phyloP scores from a whole-genome alignment of 1,140 invertebrate species.

The Neodiprion fabricii region DNA sequence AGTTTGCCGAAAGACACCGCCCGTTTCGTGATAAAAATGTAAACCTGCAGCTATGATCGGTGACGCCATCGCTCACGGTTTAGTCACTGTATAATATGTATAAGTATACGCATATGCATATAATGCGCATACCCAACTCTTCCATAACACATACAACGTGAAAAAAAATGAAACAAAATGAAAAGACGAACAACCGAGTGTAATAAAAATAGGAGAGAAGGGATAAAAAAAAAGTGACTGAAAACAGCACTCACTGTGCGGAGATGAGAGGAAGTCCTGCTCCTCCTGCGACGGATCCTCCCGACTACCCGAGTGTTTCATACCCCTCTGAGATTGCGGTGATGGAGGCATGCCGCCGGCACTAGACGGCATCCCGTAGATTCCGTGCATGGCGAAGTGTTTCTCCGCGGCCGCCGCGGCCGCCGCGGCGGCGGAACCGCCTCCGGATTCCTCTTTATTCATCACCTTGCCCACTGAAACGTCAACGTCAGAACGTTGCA shows the following conservation, averaged over 20 bases:
- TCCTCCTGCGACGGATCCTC: conserved; percentile 51
- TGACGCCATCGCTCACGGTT: no score
- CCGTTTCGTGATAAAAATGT: no score
- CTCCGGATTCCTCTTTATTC: conserved; percentile 49
- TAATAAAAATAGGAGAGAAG: background rate
- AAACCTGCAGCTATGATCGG: no score
- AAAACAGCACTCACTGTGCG: conserved; percentile 47
- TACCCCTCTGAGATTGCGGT: conserved; percentile 52
- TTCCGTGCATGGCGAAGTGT: conserved; percentile 59
- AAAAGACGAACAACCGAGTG: conserved; percentile 3
- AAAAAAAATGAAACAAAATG: no score
- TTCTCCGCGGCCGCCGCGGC: conserved; percentile 55
- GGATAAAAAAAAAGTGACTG: conserved; percentile 7
- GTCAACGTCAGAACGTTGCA: no score
- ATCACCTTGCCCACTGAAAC: conserved; percentile 52
- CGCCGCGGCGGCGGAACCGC: conserved; percentile 46
- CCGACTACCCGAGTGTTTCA: conserved; percentile 49
- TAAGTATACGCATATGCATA: no score
- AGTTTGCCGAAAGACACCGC: no score
- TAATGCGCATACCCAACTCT: no score
- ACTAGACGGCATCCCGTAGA: conserved; percentile 51
- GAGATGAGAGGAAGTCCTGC: conserved; percentile 53
- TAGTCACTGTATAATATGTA: no score
- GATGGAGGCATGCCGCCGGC: conserved; percentile 53
- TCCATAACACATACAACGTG: no score